Evolutionary conservation across 2,113 vertebrate genomes (phyloP).

Genomic region (Nymphicus hollandicus): DNA sequence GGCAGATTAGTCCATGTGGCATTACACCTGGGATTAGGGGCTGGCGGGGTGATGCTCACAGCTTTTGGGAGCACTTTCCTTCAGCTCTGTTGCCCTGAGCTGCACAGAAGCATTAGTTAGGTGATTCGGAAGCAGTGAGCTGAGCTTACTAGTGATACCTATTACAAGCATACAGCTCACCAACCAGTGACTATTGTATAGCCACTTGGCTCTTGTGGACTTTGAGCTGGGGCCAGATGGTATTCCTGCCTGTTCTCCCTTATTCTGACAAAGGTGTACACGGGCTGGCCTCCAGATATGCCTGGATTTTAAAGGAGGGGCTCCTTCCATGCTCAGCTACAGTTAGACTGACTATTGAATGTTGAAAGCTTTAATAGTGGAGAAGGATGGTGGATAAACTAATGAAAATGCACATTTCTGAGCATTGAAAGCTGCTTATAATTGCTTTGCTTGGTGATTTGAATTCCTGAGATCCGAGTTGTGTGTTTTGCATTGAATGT

Average conservation of each 20-base stretch:
- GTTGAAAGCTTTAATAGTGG: background rate
- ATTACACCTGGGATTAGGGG: background rate
- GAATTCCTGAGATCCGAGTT: background rate
- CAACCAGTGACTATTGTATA: background rate
- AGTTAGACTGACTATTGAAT: background rate
- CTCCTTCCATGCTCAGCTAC: background rate
- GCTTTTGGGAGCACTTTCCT: background rate
- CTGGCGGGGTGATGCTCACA: fast-evolving
- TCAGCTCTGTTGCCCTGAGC: background rate
- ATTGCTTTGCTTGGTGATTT: background rate
- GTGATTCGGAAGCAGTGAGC: background rate
- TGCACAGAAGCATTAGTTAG: background rate
- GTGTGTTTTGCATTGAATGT: fast-evolving
- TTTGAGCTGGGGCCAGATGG: background rate
- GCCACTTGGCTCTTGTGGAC: background rate
- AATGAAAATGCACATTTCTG: background rate
- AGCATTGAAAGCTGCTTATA: background rate
- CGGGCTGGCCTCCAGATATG: background rate
- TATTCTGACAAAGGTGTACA: background rate
- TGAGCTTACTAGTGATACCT: background rate
- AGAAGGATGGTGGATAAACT: background rate
- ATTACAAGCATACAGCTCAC: fast-evolving
- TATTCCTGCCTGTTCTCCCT: background rate
- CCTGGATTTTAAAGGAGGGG: background rate
- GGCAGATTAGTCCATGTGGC: background rate